Base-by-base conservation (phyloP, 2,797 vertebrate species). In the Cynopterus sphinx region DNA sequence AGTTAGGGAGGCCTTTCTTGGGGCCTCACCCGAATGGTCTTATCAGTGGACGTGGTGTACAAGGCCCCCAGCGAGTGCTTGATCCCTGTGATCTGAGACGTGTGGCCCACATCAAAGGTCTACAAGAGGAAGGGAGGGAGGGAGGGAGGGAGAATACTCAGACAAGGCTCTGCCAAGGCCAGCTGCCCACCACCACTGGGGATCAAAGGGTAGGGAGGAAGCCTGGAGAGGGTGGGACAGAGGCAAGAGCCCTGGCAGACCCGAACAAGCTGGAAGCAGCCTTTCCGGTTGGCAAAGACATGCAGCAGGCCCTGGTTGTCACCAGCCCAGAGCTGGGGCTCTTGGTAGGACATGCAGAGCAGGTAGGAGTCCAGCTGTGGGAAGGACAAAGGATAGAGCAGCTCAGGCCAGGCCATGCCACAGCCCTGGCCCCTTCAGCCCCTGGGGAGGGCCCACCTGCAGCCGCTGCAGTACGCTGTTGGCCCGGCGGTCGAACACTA, bases 21-120 rank as follows among this genome's bases (percentile, higher is more conserved):
- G 17, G 31, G 28, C 51, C 97, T 91, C 92, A 99, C 99, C 98
- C 99, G 99, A 90, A 99, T 97, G 0, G 99, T 99, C 79, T 98
- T 98, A 98, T 99, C 99, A 0, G 99, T 99, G 55, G 99, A 99
- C 0, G 99, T 99, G 12, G 99, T 99, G 96, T 99, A 99, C 51
- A 99, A 98, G 55, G 99, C 96, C 7, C 99, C 99, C 53, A 98
- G 94, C 0, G 99, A 99, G 94, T 98, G 97, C 96, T 99, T 99
- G 94, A 99, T 97, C 26, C 99, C 99, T 0, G 99, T 99, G 97
- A 99, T 98, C 97, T 99, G 98, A 67, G 99, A 99, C 11, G 96
- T 98, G 97, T 99, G 99, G 41, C 99, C 99, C 96, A 99, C 99
- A 0, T 99, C 98, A 21, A 99, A 99, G 90, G 98, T 98, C 96